Evolutionary conservation across 2,113 vertebrate species (phyloP).

Genomic region (Gopherus evgoodei): DNA sequence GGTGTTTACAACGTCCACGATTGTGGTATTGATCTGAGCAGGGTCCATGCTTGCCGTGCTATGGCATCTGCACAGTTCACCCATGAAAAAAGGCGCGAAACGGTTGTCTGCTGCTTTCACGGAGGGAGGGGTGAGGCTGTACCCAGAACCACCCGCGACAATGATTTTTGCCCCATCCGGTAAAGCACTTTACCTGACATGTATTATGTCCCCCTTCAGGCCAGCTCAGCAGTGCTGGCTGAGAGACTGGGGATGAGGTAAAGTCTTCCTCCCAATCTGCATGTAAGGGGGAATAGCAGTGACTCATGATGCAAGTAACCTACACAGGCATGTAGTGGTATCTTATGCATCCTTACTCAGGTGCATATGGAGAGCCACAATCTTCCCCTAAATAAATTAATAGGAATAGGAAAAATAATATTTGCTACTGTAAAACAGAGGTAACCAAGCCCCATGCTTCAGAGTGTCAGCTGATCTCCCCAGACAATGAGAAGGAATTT

Average conservation of each 20-base stretch:
- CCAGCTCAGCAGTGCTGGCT: background rate
- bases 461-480: background rate
- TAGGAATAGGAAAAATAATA: background rate
- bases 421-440: background rate
- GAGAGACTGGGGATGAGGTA: background rate
- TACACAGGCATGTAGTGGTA: background rate
- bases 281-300: background rate
- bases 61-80: too few species aligned
- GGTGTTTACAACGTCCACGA: too few species aligned
- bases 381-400: background rate
- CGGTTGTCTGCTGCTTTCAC: too few species aligned
- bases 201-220: background rate
- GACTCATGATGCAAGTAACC: background rate
- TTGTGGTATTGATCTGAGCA: too few species aligned
- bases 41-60: too few species aligned
- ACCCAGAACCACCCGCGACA: too few species aligned
- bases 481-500: background rate
- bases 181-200: background rate
- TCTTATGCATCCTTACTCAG: background rate
- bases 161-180: too few species aligned
- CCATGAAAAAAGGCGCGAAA: too few species aligned
- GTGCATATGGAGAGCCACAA: background rate
- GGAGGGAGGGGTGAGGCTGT: too few species aligned
- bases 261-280: background rate
- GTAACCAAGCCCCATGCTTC: accelerated